Evolutionary conservation across 1,140 invertebrate species (phyloP), one percentile per base, ranked within the genome.

Genomic region (Drosophila yakuba): DNA sequence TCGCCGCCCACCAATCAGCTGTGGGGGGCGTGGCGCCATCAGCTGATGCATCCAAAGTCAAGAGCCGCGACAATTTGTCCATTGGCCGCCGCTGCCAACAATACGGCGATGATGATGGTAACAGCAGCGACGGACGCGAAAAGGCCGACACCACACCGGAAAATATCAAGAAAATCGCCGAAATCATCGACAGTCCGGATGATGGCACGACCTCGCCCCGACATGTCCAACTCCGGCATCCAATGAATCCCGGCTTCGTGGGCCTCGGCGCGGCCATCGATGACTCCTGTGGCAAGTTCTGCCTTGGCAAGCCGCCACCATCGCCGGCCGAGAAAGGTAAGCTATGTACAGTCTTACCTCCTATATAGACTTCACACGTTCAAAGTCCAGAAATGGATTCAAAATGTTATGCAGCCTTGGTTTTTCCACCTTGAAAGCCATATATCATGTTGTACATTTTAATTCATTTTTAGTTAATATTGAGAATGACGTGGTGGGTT

Each of bases 121-220:
- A 71, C 54, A 86, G 82, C 56, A 90, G 89, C 43, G 88, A 91
- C 66, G 91, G 91, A 2, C 72, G 80, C 2, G 91, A 92, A 51
- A 92, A 92, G 77, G 73, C 84, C 59, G 91, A 92, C 57, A 85
- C 86, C 32, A 92, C 91, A 8, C 91, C 91, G 50, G 91, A 92
- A 36, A 92, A 92, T 59, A 67, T 92, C 36, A 92, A 91, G 76
- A 92, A 92, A 72, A 92, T 92, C 45, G 78, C 82, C 58, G 91
- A 92, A 75, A 88, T 92, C 51, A 92, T 92, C 62, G 63, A 69
- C 28, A 71, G 78, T 54, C 68, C 63, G 12, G 80, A 68, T 57
- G 80, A 68, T 57, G 69, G 56, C n/a, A 52, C 61, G 10, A 52
- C 59, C 6, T 57, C 57, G 11, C 77, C 62, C 4, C 75, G 60